A percentile compares a stretch with the other conserved stretches of the same genome.
phyloP scores from a whole-genome alignment of 2,797 vertebrate genomes.

The Lerista edwardsae region DNA sequence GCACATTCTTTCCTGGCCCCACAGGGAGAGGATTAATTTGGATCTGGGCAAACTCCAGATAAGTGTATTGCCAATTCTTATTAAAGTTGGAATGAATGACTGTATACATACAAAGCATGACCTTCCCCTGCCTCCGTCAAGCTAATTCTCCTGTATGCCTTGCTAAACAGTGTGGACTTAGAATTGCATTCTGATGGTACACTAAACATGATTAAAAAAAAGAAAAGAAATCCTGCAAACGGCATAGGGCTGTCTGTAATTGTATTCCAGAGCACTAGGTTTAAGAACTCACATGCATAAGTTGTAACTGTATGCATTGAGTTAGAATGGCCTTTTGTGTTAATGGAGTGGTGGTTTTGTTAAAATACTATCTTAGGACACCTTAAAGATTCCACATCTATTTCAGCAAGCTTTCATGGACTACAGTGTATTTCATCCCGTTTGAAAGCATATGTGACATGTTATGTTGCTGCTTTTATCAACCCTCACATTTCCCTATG shows the following conservation, averaged over 20 bases:
- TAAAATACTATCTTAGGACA: background rate
- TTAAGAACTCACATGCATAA: background rate
- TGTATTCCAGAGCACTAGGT: background rate
- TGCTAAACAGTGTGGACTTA: background rate
- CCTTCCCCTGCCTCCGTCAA: background rate
- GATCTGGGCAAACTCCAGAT: constrained; percentile 64
- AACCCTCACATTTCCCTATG: background rate
- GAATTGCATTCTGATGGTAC: background rate
- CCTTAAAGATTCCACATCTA: too few relatives aligned
- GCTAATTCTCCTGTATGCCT: constrained; percentile 23
- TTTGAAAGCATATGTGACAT: background rate
- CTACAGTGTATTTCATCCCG: too few relatives aligned
- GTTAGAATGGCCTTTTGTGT: background rate
- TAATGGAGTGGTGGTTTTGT: background rate
- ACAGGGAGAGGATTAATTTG: constrained; percentile 54
- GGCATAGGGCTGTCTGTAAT: background rate
- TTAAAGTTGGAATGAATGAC: constrained; percentile 60
- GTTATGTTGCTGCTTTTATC: background rate
- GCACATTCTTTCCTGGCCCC: constrained; percentile 60
- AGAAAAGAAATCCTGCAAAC: background rate
- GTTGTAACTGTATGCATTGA: background rate
- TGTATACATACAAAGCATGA: constrained; percentile 19
- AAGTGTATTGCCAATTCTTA: constrained; percentile 60
- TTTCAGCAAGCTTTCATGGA: too few relatives aligned
- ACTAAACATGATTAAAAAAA: background rate